phyloP scores from a whole-genome alignment of 53 echinoderm and acorn worm genomes.

The Crossaster papposus region DNA sequence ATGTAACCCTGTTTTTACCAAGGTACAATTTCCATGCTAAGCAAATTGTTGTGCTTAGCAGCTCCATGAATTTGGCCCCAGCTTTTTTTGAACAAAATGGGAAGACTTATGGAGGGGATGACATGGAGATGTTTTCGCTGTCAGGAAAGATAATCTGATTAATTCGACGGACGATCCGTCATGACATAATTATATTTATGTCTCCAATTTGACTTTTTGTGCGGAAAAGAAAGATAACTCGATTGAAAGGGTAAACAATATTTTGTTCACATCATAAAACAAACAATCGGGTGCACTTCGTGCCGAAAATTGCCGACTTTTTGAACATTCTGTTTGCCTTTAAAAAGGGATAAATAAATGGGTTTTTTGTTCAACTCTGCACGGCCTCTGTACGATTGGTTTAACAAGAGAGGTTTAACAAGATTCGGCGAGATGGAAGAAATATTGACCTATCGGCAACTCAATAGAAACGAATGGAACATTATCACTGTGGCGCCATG shows the following conservation, averaged over 20 bases:
- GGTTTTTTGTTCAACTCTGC: background rate
- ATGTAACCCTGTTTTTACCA: too few species aligned
- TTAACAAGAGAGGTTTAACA: background rate
- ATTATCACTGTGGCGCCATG: too few species aligned
- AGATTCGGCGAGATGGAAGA: too few species aligned
- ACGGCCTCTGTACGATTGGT: background rate
- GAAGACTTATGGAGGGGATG: background rate
- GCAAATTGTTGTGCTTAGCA: too few species aligned
- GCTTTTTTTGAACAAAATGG: background rate
- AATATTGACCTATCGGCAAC: too few species aligned
- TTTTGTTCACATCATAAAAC: too few species aligned
- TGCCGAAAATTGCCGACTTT: too few species aligned
- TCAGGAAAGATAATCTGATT: background rate
- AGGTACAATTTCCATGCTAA: too few species aligned
- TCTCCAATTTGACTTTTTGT: background rate
- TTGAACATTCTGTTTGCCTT: too few species aligned
- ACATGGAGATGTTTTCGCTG: background rate
- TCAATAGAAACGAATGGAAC: too few species aligned
- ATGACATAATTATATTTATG: background rate
- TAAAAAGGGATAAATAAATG: background rate
- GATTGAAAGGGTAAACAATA: background rate
- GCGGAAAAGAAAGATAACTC: background rate
- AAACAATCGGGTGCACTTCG: too few species aligned
- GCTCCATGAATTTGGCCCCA: too few species aligned
- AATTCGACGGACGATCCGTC: background rate